Evolutionary conservation across 2,113 vertebrate genomes (phyloP).

Genomic region (Tretioscincus oriximinensis): DNA sequence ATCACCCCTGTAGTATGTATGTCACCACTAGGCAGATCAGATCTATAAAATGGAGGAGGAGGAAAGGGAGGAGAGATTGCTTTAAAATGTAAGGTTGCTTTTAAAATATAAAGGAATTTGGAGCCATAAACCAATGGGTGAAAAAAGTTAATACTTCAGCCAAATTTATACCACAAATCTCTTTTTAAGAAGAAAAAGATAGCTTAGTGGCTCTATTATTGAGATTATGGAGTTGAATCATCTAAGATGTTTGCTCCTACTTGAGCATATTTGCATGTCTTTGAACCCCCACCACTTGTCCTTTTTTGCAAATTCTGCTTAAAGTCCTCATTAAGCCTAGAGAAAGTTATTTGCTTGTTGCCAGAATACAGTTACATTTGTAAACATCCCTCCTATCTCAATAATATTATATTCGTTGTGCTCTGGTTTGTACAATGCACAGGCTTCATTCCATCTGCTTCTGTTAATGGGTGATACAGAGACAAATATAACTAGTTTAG

Average conservation of each 20-base stretch:
- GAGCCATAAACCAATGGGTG: neutral
- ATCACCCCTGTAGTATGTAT: no score
- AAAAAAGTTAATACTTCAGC: neutral
- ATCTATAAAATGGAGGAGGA: neutral
- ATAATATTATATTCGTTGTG: conserved; percentile 6
- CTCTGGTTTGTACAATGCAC: conserved; percentile 8
- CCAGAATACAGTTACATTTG: neutral
- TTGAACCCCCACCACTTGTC: neutral
- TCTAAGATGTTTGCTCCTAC: neutral
- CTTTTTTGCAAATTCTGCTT: neutral
- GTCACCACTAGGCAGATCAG: no score
- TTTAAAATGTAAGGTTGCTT: neutral
- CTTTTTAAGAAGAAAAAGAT: neutral
- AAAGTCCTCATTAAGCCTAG: neutral
- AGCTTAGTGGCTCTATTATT: neutral
- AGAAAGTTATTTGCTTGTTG: neutral
- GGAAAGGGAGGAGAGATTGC: neutral
- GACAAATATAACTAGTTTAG: conserved; percentile 11
- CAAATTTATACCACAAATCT: neutral
- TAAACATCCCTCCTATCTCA: neutral
- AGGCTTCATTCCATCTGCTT: neutral
- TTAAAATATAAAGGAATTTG: neutral
- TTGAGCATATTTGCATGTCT: neutral
- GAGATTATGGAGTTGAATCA: neutral
- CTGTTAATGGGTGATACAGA: conserved; percentile 1